These are phyloP conservation scores for Zoanthus gigantus DNA, from an alignment of 92 coral and sea anemone genomes.

Conservation along the genomic window DNA sequence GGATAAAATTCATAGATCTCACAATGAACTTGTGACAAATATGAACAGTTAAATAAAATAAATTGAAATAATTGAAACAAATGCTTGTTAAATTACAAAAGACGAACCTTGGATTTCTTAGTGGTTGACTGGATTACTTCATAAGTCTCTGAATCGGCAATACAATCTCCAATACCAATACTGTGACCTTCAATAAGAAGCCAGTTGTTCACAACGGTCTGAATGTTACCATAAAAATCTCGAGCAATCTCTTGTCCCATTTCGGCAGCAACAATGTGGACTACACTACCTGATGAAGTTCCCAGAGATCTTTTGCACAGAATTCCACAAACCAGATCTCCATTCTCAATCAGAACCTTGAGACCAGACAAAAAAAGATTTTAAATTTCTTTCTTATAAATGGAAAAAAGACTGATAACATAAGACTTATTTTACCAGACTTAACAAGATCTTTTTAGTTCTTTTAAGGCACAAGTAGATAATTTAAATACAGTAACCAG, in stretches of 20 bases:
- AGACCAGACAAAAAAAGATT: background rate
- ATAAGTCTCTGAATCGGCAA: conserved; percentile 99
- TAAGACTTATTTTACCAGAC: too few relatives aligned
- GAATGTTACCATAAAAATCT: conserved; percentile 86
- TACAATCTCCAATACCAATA: conserved; percentile 99
- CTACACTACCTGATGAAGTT: conserved; percentile 98
- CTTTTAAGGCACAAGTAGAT: too few relatives aligned
- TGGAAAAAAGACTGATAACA: too few relatives aligned
- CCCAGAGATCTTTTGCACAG: conserved; percentile 95
- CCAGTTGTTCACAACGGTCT: conserved; percentile 98
- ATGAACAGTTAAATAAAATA: too few relatives aligned
- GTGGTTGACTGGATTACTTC: conserved; percentile 95
- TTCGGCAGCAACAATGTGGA: conserved; percentile 94
- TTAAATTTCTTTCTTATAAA: background rate
- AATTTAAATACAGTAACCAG: too few relatives aligned
- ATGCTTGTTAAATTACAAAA: too few relatives aligned
- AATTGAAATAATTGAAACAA: too few relatives aligned
- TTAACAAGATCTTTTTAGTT: too few relatives aligned
- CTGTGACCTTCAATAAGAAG: conserved; percentile 96
- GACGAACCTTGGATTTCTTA: conserved; percentile 90
- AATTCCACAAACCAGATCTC: conserved; percentile 93
- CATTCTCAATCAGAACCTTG: conserved; percentile 96
- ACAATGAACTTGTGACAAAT: too few relatives aligned
- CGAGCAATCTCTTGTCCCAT: conserved; percentile 93
- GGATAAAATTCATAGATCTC: too few relatives aligned